phyloP scores from a whole-genome alignment of 2,797 vertebrate genomes.

The Hemitrygon akajei region DNA sequence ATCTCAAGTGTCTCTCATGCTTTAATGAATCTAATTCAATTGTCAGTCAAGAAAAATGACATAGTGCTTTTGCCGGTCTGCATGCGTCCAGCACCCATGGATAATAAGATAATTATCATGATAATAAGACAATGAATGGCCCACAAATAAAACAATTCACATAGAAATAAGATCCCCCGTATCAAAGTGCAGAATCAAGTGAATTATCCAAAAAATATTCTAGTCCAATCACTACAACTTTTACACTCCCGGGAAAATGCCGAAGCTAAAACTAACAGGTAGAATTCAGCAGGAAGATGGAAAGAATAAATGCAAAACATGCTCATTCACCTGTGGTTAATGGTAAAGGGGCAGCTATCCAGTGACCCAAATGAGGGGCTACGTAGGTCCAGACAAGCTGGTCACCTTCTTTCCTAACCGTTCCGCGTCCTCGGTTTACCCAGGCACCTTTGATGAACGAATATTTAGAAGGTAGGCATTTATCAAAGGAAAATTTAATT shows the following conservation, averaged over 20 bases:
- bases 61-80: not conserved
- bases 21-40: not conserved
- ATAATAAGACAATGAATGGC: not conserved
- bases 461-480: not conserved
- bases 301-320: not conserved
- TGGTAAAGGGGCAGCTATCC: slow-evolving; percentile 77
- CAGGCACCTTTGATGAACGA: slow-evolving; percentile 63
- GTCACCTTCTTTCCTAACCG: slow-evolving; percentile 57
- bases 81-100: not conserved
- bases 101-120: not conserved
- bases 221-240: not conserved
- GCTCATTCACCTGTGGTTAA: slow-evolving; percentile 57
- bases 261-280: not conserved
- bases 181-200: not conserved
- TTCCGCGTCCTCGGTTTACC: slow-evolving; percentile 72
- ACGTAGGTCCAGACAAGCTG: slow-evolving; percentile 70
- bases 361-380: slow-evolving; percentile 78
- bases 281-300: not conserved
- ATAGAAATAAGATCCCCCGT: not conserved
- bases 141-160: not conserved
- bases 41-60: not conserved
- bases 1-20: not conserved
- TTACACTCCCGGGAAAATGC: not conserved
- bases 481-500: not conserved
- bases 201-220: not conserved